phyloP scores from a whole-genome alignment of 2,797 vertebrate genomes.

The Acanthopagrus latus region DNA sequence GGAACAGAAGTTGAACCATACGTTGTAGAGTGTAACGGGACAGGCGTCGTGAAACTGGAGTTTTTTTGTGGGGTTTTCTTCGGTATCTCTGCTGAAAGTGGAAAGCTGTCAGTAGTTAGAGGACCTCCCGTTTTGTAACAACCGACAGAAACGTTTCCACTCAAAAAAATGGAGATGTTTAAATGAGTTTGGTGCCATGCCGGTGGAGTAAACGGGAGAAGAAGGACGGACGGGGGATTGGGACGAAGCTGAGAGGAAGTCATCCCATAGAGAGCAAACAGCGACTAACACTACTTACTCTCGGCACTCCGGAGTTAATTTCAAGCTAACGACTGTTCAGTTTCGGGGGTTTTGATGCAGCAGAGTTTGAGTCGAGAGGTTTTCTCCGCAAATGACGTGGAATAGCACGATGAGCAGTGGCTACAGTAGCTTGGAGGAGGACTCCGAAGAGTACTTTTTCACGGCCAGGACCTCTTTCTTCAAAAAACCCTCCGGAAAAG shows the following conservation, averaged over 20 bases:
- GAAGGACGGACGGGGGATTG: slow-evolving; percentile 23
- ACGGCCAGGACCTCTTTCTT: slow-evolving; percentile 98
- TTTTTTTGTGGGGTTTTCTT: neutral
- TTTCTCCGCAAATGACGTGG: slow-evolving; percentile 89
- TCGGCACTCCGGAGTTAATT: neutral
- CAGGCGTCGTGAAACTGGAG: neutral
- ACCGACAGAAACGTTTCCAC: fast-evolving
- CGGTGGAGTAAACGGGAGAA: slow-evolving; percentile 39
- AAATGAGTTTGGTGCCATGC: slow-evolving; percentile 32
- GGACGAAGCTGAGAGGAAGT: slow-evolving; percentile 42
- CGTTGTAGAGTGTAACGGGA: slow-evolving; percentile 22
- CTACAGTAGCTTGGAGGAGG: slow-evolving; percentile 98
- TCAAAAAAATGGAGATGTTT: slow-evolving; percentile 26
- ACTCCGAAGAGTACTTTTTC: slow-evolving; percentile 97
- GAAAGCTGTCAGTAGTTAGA: fast-evolving
- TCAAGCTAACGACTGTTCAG: neutral
- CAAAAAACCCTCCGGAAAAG: slow-evolving; percentile 89
- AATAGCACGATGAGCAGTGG: slow-evolving; percentile 98
- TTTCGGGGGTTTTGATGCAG: slow-evolving; percentile 65
- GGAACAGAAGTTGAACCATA: neutral
- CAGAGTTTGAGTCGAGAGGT: slow-evolving; percentile 58
- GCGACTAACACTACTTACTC: neutral
- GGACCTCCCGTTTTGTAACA: fast-evolving
- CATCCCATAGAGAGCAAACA: slow-evolving; percentile 9
- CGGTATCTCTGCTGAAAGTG: neutral